A percentile compares a stretch with the other conserved stretches of the same genome.
These are phyloP conservation scores for Taurulus bubalis DNA, from an alignment of 2,113 vertebrate genomes.

Conservation along the genomic window DNA sequence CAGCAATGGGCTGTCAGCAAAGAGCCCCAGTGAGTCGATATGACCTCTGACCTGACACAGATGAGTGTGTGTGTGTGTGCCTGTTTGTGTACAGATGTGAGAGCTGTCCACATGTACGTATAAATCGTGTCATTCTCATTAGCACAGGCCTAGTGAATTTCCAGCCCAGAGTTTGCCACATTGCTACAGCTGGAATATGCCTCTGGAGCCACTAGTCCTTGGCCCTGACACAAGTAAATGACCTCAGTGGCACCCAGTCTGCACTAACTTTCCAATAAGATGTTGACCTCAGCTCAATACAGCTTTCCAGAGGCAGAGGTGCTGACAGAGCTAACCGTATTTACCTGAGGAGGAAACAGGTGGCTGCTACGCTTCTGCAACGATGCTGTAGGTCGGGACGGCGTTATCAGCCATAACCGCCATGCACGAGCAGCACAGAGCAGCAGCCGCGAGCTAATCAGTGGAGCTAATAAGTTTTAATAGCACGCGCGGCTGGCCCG, in stretches of 20 bases:
- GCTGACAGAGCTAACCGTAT: background rate
- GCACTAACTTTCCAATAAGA: constrained; percentile 69
- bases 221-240: constrained; percentile 49
- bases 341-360: background rate
- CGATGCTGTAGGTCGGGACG: background rate
- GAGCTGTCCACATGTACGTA: constrained; percentile 13
- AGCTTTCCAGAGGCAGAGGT: constrained; percentile 29
- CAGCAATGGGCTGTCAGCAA: constrained; percentile 40
- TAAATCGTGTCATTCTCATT: constrained; percentile 64
- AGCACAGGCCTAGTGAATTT: constrained; percentile 59
- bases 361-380: background rate
- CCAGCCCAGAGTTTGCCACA: constrained; percentile 37
- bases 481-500: background rate
- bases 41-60: constrained; percentile 43
- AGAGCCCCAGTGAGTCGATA: background rate
- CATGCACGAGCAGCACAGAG: background rate
- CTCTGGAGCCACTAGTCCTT: background rate
- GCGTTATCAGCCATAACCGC: background rate
- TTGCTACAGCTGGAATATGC: background rate
- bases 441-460: background rate
- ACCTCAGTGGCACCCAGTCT: constrained; percentile 63
- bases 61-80: constrained; percentile 20
- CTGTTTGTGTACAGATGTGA: background rate
- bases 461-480: background rate
- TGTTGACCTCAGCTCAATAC: constrained; percentile 49